Evolutionary conservation across 1,140 invertebrate genomes (phyloP).

Genomic region (Pectinophora gossypiella): DNA sequence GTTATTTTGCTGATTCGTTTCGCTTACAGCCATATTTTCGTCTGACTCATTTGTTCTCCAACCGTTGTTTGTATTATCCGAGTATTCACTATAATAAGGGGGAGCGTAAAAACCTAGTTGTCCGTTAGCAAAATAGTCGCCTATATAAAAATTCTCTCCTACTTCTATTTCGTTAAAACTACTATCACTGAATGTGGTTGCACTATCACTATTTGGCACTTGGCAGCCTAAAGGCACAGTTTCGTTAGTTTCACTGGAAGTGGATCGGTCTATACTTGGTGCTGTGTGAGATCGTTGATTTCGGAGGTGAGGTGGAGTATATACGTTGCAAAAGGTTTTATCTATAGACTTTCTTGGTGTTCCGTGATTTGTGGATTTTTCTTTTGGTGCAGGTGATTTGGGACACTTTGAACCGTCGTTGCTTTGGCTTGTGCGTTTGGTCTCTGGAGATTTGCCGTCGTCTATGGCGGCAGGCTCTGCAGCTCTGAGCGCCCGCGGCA

Average conservation of each 20-base stretch:
- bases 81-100: constrained; percentile 47
- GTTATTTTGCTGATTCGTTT: constrained; percentile 43
- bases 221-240: constrained; percentile 54
- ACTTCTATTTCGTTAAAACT: constrained; percentile 56
- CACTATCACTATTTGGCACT: constrained; percentile 71
- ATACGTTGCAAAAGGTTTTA: constrained; percentile 70
- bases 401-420: constrained; percentile 41
- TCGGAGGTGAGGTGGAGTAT: constrained; percentile 66
- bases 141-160: constrained; percentile 66
- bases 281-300: constrained; percentile 50
- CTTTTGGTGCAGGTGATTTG: constrained; percentile 49
- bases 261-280: constrained; percentile 31
- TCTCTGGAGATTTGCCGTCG: constrained; percentile 29
- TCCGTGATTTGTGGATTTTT: constrained; percentile 47
- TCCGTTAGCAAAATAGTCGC: constrained; percentile 67
- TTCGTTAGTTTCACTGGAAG: constrained; percentile 34
- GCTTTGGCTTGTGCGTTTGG: constrained; percentile 32
- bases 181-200: constrained; percentile 67
- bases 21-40: constrained; percentile 50
- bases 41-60: constrained; percentile 51
- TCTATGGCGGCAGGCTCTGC: constrained; percentile 56
- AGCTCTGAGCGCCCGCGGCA: constrained; percentile 81
- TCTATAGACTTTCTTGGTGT: constrained; percentile 54
- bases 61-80: constrained; percentile 29
- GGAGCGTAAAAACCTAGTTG: constrained; percentile 61